Evolutionary conservation across 2,113 vertebrate species (phyloP).

Genomic region (Dunckerocampus dactyliophorus): DNA sequence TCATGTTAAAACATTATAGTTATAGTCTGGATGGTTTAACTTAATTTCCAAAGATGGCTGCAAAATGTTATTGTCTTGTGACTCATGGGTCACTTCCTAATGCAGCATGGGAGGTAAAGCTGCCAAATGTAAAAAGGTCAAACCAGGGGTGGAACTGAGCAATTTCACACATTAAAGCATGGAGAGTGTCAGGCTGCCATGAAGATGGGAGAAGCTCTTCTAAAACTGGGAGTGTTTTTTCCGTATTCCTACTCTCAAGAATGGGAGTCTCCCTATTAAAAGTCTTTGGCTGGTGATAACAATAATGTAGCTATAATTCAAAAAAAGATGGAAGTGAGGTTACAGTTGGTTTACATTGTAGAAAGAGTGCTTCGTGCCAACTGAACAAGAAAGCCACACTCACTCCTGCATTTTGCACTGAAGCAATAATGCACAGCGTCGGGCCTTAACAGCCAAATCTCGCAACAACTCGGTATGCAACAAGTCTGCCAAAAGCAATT

Average conservation of each 20-base stretch:
- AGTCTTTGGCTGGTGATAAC: not conserved
- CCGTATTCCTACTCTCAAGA: constrained; percentile 17
- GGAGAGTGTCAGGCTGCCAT: constrained; percentile 38
- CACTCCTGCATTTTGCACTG: constrained; percentile 2
- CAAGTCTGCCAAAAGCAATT: constrained; percentile 72
- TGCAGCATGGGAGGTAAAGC: constrained; percentile 30
- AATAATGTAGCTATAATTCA: constrained; percentile 1
- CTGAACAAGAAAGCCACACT: not conserved
- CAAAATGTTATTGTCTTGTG: not conserved
- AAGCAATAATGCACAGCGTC: constrained; percentile 1
- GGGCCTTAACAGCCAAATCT: constrained; percentile 24
- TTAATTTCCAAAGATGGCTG: not conserved
- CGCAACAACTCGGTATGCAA: constrained; percentile 22
- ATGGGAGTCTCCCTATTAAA: not conserved
- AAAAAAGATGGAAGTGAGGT: constrained; percentile 1
- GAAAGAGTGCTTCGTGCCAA: not conserved
- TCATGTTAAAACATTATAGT: not conserved
- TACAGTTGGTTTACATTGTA: not conserved
- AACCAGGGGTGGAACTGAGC: constrained; percentile 26
- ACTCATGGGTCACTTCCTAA: constrained; percentile 1
- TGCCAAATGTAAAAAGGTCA: constrained; percentile 42
- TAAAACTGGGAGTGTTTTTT: constrained; percentile 19
- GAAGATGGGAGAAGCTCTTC: constrained; percentile 32
- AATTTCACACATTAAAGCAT: constrained; percentile 25
- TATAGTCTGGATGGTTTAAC: not conserved